Base-by-base conservation (phyloP, 2,888 invertebrate genomes). In the Caenorhabditis imperialis region DNA sequence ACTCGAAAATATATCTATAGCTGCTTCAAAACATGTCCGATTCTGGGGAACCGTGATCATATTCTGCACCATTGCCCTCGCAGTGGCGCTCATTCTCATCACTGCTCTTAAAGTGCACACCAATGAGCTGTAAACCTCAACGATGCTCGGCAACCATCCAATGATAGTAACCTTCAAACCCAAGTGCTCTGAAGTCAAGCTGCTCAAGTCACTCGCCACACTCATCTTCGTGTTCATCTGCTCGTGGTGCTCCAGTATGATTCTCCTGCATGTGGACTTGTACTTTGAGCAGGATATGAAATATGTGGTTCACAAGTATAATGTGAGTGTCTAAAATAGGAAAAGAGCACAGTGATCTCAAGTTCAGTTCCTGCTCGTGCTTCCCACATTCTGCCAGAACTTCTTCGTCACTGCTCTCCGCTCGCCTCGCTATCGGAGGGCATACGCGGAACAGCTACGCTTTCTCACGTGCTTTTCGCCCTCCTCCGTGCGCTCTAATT, bases 321-420 rank as follows among this genome's bases (percentile, higher is more conserved):
- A 42, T 16, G 63, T 65, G 40, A 37, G 63, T 48, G 2, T 37
- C 7, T 16, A 4, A 14, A 12, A 16, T 16, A 12, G 8, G 3
- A 53, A 23, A 22, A 10, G 14, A 23, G n/a, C n/a, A n/a, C n/a
- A n/a, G n/a, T n/a, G n/a, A n/a, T 48, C 2, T n/a, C 16, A 10
- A 22, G 44, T 55, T 23, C 40, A 65, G 63, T 38, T 65, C 27
- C 54, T 65, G 10, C 63, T 65, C 16, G 38, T 38, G n/a, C 63
- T 65, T 3, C 63, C 63, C 37, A 65, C 63, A 14, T 65, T 65
- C 22, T 65, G 63, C 16, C 63, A 65, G 22, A 65, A 65, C 63
- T 65, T 51, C 27, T 65, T 65, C 40, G 63, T 65, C 27, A 65
- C 63, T 1, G 30, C 20, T 1, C 47, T 65, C 22, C 45, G 63